Percentiles rank a stretch among this genome's conserved stretches.
Conservation (phyloP, 2,113 vertebrate genomes). For the Lepus americanus region DNA sequence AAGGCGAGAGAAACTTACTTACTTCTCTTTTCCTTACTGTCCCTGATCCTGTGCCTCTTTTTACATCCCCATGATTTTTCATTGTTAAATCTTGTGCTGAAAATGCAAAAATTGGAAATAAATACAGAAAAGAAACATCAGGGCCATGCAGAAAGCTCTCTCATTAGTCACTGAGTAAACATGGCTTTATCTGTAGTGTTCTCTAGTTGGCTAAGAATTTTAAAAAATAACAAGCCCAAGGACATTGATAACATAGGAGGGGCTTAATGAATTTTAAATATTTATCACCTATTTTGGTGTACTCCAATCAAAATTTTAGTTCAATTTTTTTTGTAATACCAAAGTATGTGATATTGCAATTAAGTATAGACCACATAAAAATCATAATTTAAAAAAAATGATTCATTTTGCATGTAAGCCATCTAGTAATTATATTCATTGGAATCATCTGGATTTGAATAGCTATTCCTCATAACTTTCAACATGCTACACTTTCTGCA, state of each 20-base stretch:
- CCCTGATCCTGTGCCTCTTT: not conserved
- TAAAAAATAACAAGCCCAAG: not conserved
- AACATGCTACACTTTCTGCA: constrained; percentile 16
- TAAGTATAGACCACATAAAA: not conserved
- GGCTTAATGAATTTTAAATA: not conserved
- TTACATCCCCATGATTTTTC: not conserved
- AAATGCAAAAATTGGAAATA: not conserved
- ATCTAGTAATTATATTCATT: not conserved
- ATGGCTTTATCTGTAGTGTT: not conserved
- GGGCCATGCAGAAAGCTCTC: not conserved
- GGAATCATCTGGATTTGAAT: constrained; percentile 48
- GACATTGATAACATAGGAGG: not conserved
- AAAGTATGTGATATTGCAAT: not conserved
- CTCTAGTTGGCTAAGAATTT: not conserved
- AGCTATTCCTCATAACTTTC: constrained; percentile 18
- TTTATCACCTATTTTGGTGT: not conserved
- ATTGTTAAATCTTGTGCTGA: constrained; percentile 51
- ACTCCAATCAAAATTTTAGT: not conserved
- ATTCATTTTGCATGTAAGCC: not conserved
- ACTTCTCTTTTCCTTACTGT: not conserved
- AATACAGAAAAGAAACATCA: not conserved
- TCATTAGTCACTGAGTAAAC: not conserved
- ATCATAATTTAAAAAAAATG: not conserved
- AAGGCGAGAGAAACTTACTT: constrained; percentile 28
- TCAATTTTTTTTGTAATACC: constrained; percentile 8